A percentile compares a stretch with the other conserved stretches of the same genome.
phyloP scores from a whole-genome alignment of 2,888 invertebrate genomes.

The Oscheius sp. region DNA sequence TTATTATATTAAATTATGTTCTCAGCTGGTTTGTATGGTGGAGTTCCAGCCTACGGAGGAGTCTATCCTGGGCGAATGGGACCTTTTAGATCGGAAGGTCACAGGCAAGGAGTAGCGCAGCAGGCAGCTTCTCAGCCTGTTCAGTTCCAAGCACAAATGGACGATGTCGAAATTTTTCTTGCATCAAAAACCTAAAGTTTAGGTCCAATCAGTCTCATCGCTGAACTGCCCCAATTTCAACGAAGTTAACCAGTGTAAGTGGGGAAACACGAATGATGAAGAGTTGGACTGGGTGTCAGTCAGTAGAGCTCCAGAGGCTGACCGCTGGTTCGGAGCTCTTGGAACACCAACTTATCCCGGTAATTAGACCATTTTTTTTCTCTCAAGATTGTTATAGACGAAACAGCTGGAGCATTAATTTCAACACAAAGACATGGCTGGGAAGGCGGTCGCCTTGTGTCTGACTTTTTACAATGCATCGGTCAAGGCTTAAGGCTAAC shows the following conservation, averaged over 20 bases:
- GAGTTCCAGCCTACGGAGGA: slow-evolving; percentile 29
- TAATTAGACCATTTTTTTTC: not conserved
- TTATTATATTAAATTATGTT: not conserved
- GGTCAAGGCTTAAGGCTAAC: slow-evolving; percentile 50
- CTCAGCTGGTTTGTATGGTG: slow-evolving; percentile 23
- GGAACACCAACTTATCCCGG: slow-evolving; percentile 53
- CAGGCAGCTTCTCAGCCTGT: slow-evolving; percentile 45
- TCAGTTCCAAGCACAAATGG: slow-evolving; percentile 49
- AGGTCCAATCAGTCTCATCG: slow-evolving; percentile 33
- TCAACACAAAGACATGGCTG: slow-evolving; percentile 57
- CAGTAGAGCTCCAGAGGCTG: slow-evolving; percentile 42
- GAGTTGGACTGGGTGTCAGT: slow-evolving; percentile 61
- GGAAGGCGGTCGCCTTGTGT: slow-evolving; percentile 62
- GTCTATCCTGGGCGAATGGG: slow-evolving; percentile 46
- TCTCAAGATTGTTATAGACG: slow-evolving; percentile 38
- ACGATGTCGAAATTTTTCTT: slow-evolving; percentile 40
- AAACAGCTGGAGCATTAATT: slow-evolving; percentile 54
- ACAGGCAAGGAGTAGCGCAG: slow-evolving; percentile 42
- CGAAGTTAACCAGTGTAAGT: slow-evolving; percentile 51
- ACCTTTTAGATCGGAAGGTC: slow-evolving; percentile 59
- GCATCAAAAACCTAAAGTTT: not conserved
- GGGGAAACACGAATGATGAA: slow-evolving; percentile 64
- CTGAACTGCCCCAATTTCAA: slow-evolving; percentile 55
- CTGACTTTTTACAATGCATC: slow-evolving; percentile 59
- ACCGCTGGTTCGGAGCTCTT: slow-evolving; percentile 44